Base-by-base conservation (phyloP, 1,140 invertebrate genomes). In the Archivesica marissinica region DNA sequence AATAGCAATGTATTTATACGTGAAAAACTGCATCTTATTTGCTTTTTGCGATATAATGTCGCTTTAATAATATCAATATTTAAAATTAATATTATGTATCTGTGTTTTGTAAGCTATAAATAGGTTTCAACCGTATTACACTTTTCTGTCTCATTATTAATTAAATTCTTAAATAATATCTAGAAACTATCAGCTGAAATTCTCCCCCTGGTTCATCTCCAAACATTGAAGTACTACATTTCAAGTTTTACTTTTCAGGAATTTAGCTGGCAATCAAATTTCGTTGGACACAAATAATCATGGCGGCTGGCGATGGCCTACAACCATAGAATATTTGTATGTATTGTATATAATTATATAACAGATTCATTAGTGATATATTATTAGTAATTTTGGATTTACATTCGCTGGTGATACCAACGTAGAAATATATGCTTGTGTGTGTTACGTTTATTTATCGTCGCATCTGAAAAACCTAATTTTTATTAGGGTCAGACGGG, bases 241-340 rank as follows among this genome's bases (percentile, higher is more conserved):
- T 41, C 17, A 17, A 72, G n/a, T 38, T 70, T 70, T 25, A 23
- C 15, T 66, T 68, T 47, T 30, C 64, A 85, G 82, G 25, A 85
- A 85, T 64, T 33, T 85, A 25, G 82, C 82, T 0, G 47, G 50
- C 9, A 85, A 85, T 33, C 17, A 54, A 35, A 85, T 85, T 35
- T 50, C 35, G n/a, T 17, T 85, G 72, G 56, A 41, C 30, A 77
- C 82, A 41, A 47, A 77, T 20, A 85, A 85, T 50, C 75, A 85
- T 25, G 0, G 64, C 4, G 72, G 61, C n/a, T 85, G 82, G 82
- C 50, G 33, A 52, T 78, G 72, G 82, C 82, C 82, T n/a, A 52
- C 59, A 25, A 77, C 56, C 17, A 85, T 83, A 61, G 7, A 83
- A 28, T 83, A 74, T 41, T 23, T 83, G 80, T 83, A 83, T 23